phyloP scores from a whole-genome alignment of 1,140 invertebrate species.

The Sminthurinus signatus region DNA sequence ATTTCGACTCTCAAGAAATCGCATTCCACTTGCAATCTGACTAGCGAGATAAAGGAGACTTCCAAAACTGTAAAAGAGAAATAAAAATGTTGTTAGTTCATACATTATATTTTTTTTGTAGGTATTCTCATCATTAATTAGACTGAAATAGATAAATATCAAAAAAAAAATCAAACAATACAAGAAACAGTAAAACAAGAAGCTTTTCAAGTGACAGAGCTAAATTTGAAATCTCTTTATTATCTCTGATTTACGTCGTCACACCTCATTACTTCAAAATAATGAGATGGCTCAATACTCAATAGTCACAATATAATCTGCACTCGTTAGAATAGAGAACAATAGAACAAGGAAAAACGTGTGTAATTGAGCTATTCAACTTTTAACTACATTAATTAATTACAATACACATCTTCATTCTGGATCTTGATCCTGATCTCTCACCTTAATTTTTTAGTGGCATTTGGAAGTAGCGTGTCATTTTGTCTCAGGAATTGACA shows the following conservation, averaged over 20 bases:
- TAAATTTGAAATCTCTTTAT: too few species aligned
- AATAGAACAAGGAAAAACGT: too few species aligned
- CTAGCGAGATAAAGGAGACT: constrained; percentile 72
- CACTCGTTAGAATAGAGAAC: too few species aligned
- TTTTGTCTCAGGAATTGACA: constrained; percentile 69
- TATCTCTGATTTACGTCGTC: too few species aligned
- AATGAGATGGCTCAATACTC: not conserved
- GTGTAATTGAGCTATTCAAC: too few species aligned
- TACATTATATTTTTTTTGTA: constrained; percentile 1
- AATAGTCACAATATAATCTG: not conserved
- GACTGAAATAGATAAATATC: too few species aligned
- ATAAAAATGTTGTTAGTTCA: constrained; percentile 10
- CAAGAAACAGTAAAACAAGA: too few species aligned
- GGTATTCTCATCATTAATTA: not conserved
- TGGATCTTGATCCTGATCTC: not conserved
- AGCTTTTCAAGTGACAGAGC: too few species aligned
- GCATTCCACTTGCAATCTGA: constrained; percentile 81
- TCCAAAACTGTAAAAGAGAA: constrained; percentile 55
- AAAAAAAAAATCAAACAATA: too few species aligned
- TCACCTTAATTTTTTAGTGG: constrained; percentile 36
- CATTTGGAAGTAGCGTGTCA: constrained; percentile 37
- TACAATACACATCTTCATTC: too few species aligned
- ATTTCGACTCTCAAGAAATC: constrained; percentile 69
- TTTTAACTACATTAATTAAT: too few species aligned
- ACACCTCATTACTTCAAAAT: constrained; percentile 5